Conservation (phyloP, 2,797 vertebrate species). For the Oreochromis mossambicus region DNA sequence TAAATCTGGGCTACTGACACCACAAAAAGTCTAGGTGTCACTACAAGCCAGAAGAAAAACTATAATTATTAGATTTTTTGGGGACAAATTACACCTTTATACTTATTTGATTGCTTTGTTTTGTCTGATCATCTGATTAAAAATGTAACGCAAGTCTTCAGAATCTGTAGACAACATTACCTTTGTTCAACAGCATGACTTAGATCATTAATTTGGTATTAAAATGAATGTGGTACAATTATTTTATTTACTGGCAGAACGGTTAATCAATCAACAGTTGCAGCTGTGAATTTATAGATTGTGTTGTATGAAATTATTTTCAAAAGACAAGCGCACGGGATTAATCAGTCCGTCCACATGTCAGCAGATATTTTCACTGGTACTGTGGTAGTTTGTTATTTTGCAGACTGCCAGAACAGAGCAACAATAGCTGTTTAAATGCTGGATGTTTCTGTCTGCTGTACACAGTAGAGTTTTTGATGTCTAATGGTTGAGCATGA, state of each 20-base stretch:
- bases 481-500: not conserved
- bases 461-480: not conserved
- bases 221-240: not conserved
- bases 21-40: not conserved
- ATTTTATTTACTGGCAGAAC: not conserved
- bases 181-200: not conserved
- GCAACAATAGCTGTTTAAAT: not conserved
- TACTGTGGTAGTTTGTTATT: not conserved
- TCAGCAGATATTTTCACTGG: not conserved
- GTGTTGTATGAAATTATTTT: not conserved
- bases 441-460: slow-evolving; percentile 8
- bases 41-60: not conserved
- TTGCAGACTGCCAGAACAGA: not conserved
- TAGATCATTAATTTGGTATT: not conserved
- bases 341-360: not conserved
- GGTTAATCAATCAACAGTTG: not conserved
- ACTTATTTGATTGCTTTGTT: not conserved
- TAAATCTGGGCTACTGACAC: not conserved
- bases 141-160: rapidly evolving
- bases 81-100: not conserved
- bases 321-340: not conserved
- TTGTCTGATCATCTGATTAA: not conserved
- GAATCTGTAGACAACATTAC: not conserved
- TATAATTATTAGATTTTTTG: not conserved
- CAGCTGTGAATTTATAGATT: not conserved